Percentiles rank a stretch among this genome's conserved stretches.
phyloP scores from a whole-genome alignment of 2,113 vertebrate genomes.

The Vombatus ursinus region DNA sequence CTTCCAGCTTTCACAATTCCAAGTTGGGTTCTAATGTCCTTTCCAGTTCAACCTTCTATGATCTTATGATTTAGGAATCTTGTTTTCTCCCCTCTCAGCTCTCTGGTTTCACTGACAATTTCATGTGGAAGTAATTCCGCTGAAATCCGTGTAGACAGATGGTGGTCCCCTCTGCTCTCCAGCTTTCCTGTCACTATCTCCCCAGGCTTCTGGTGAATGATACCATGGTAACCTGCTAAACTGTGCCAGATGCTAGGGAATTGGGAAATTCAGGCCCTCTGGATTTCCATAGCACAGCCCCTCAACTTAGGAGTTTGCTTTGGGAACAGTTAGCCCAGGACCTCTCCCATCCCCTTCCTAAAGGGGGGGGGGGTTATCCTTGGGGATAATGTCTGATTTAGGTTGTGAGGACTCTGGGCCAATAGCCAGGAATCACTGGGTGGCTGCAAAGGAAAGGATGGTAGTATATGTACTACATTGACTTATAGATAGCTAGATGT shows the following conservation, averaged over 20 bases:
- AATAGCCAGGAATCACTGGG: not conserved
- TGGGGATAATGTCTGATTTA: not conserved
- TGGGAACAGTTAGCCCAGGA: not conserved
- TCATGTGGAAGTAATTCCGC: constrained; percentile 75
- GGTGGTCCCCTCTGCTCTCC: constrained; percentile 72
- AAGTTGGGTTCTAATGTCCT: not conserved
- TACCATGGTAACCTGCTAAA: constrained; percentile 79
- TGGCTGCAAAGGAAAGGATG: not conserved
- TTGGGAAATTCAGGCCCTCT: constrained; percentile 73
- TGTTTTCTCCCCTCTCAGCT: constrained; percentile 61
- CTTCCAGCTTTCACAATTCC: not conserved
- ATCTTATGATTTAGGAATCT: not conserved
- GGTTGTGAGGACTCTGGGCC: not conserved
- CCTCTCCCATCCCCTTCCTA: not conserved
- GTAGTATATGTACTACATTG: not conserved
- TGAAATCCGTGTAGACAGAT: constrained; percentile 80
- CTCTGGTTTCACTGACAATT: constrained; percentile 68
- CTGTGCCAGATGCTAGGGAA: constrained; percentile 74
- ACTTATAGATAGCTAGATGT: not conserved
- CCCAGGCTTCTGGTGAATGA: constrained; percentile 69
- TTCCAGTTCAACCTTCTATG: not conserved
- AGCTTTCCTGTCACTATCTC: not conserved
- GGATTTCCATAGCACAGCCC: constrained; percentile 27
- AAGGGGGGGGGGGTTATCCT: not conserved
- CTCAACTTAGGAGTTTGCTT: not conserved